phyloP scores from a whole-genome alignment of 2,797 vertebrate species.

The Labeo calbasu region DNA sequence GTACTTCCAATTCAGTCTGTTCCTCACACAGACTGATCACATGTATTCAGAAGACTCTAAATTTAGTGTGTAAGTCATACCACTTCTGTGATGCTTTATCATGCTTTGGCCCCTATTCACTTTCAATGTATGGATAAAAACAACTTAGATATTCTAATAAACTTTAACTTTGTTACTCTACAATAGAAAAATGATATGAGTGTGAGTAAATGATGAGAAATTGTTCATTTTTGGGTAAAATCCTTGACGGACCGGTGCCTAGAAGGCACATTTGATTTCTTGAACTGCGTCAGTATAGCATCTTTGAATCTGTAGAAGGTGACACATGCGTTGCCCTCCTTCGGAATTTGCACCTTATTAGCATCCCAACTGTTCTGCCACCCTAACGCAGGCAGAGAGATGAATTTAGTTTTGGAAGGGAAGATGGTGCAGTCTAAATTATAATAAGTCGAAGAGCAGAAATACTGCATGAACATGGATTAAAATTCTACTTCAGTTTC shows the following conservation, averaged over 20 bases:
- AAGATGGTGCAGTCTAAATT: background rate
- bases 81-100: background rate
- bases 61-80: background rate
- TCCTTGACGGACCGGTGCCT: background rate
- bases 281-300: conserved; percentile 26
- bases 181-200: background rate
- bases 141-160: background rate
- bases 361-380: conserved; percentile 51
- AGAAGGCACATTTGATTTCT: background rate
- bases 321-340: conserved; percentile 51
- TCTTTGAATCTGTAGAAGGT: conserved; percentile 37
- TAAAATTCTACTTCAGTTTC: background rate
- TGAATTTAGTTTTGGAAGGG: conserved; percentile 24
- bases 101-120: background rate
- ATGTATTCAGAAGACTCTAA: background rate
- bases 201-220: background rate
- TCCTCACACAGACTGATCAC: background rate
- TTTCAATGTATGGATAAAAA: background rate
- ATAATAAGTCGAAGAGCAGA: background rate
- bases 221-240: background rate
- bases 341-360: conserved; percentile 53
- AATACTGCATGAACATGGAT: background rate
- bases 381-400: conserved; percentile 11
- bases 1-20: background rate
- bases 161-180: background rate